phyloP scores from a whole-genome alignment of 2,113 vertebrate genomes.

The Crotophaga sulcirostris region DNA sequence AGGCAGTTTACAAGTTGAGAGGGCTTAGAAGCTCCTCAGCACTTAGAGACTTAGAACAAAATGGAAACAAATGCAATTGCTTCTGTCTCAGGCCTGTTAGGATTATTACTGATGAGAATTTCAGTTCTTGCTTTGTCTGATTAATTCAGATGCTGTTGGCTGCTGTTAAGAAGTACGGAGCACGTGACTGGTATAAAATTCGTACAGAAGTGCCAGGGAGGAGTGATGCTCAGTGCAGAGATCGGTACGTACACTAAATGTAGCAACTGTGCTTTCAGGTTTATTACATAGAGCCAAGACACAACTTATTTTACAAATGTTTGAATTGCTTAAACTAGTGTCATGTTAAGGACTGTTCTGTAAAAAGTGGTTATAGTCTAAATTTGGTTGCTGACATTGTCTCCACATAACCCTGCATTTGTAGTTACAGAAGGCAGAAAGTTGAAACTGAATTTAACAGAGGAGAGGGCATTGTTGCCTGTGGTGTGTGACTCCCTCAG shows the following conservation, averaged over 20 bases:
- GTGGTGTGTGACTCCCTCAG: neutral
- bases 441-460: neutral
- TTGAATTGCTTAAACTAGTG: neutral
- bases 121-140: neutral
- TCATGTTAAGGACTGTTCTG: neutral
- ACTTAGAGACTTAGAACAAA: neutral
- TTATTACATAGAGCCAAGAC: neutral
- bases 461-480: neutral
- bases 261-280: too few relatives aligned
- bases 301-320: neutral
- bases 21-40: neutral
- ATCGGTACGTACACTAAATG: constrained; percentile 72
- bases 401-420: neutral
- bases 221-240: constrained; percentile 85
- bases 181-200: constrained; percentile 89
- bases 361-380: neutral
- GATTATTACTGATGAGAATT: neutral
- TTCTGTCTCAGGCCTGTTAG: neutral
- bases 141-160: constrained; percentile 80
- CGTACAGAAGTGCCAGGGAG: constrained; percentile 87
- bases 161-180: constrained; percentile 82
- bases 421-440: neutral
- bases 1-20: neutral
- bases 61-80: neutral
- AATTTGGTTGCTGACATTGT: neutral